phyloP scores from a whole-genome alignment of 2,797 vertebrate genomes.

The Cacajao melanocephalus region DNA sequence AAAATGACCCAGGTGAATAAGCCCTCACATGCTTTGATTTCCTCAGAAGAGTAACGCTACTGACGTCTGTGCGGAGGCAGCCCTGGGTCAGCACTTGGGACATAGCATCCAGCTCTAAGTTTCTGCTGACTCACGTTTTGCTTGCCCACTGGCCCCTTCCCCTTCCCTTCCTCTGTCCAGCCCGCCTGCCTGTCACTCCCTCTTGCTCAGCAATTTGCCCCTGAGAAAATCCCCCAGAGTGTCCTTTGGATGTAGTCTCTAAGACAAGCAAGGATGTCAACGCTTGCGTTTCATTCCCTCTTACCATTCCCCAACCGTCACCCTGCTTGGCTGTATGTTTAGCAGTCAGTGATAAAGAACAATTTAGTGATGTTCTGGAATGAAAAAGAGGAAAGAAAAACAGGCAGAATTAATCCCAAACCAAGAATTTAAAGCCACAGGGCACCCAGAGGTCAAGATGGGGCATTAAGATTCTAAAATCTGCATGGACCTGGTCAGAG shows the following conservation, averaged over 20 bases:
- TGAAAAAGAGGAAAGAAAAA: neutral
- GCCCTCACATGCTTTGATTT: neutral
- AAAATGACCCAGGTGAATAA: neutral
- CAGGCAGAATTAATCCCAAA: neutral
- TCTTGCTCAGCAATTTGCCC: fast-evolving
- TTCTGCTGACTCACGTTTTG: neutral
- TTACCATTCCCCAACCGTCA: no score
- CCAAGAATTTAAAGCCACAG: neutral
- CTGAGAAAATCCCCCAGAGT: neutral
- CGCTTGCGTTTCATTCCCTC: fast-evolving
- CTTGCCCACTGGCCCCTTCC: neutral
- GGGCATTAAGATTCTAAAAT: neutral
- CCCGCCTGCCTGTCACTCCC: fast-evolving
- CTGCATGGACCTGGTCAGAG: neutral
- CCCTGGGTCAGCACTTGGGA: neutral
- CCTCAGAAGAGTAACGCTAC: neutral
- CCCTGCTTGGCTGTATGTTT: neutral
- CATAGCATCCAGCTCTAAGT: neutral
- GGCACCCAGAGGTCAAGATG: neutral
- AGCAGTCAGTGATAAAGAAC: fast-evolving
- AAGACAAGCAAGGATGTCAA: neutral
- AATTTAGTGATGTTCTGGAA: neutral
- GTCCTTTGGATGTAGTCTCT: no score
- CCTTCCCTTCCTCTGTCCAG: fast-evolving
- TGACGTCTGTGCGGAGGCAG: neutral